A percentile compares a stretch with the other conserved stretches of the same genome.
Evolutionary conservation across 2,888 invertebrate genomes (phyloP).

Genomic region (Siphlonurus alternatus): DNA sequence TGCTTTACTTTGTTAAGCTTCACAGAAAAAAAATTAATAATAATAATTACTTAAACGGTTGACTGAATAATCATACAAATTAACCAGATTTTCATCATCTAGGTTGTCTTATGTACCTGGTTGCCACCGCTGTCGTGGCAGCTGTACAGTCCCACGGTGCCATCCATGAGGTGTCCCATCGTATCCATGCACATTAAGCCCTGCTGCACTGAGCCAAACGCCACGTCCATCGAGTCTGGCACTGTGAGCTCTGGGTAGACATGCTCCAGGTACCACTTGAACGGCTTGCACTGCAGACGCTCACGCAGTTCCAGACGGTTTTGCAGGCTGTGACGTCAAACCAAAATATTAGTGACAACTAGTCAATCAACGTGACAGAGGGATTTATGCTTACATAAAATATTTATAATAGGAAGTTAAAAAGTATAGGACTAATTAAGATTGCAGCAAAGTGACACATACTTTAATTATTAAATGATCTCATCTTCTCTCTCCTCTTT

Average conservation of each 20-base stretch:
- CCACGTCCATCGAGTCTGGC: conserved; percentile 34
- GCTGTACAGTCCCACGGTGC: conserved; percentile 75
- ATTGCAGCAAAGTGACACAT: conserved; percentile 7
- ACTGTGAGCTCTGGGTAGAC: conserved; percentile 81
- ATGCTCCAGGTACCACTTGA: conserved; percentile 85
- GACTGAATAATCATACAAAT: too few relatives aligned
- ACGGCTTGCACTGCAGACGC: conserved; percentile 77
- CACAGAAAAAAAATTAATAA: too few relatives aligned
- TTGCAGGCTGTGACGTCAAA: conserved; percentile 45
- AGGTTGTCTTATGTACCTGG: too few relatives aligned
- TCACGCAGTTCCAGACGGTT: conserved; percentile 65
- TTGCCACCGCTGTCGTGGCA: conserved; percentile 96
- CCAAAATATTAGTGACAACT: not conserved
- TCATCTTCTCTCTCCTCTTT: too few relatives aligned
- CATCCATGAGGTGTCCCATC: conserved; percentile 76
- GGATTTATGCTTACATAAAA: conserved; percentile 5
- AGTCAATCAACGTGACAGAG: too few relatives aligned
- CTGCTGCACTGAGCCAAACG: conserved; percentile 61
- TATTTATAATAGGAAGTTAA: not conserved
- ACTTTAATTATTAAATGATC: too few relatives aligned
- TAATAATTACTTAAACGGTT: too few relatives aligned
- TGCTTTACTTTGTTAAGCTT: too few relatives aligned
- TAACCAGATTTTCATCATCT: too few relatives aligned
- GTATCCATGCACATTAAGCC: conserved; percentile 80
- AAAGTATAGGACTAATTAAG: conserved; percentile 1